phyloP scores from a whole-genome alignment of 2,797 vertebrate genomes.

The Diplodus sargus region DNA sequence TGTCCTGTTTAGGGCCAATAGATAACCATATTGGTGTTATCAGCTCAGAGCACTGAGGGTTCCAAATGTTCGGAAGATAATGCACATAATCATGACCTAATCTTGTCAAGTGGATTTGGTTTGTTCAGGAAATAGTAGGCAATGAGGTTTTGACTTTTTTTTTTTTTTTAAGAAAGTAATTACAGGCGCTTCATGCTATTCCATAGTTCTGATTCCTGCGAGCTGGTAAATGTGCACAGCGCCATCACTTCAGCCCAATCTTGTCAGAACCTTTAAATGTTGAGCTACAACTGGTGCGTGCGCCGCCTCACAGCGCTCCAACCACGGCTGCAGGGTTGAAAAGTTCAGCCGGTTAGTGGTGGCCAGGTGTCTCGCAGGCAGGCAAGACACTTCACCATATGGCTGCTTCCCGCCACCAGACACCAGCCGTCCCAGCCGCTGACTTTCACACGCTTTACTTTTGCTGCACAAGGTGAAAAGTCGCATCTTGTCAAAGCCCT shows the following conservation, averaged over 20 bases:
- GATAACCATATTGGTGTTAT: no score
- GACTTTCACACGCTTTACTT: slow-evolving; percentile 75
- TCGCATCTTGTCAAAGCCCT: slow-evolving; percentile 27
- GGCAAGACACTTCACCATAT: slow-evolving; percentile 74
- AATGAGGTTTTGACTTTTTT: background rate
- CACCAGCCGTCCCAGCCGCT: slow-evolving; percentile 62
- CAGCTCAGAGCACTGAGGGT: no score
- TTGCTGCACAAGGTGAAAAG: slow-evolving; percentile 54
- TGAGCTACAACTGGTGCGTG: background rate
- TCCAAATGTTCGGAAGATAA: slow-evolving; percentile 5
- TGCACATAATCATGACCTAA: background rate
- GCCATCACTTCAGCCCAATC: background rate
- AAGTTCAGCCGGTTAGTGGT: slow-evolving; percentile 72
- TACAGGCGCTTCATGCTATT: background rate
- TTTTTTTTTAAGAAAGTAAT: background rate
- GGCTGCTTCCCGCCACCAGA: slow-evolving; percentile 69
- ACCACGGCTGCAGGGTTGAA: slow-evolving; percentile 63
- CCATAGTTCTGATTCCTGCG: background rate
- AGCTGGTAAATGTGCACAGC: background rate
- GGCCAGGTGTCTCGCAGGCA: slow-evolving; percentile 77
- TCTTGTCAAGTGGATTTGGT: background rate
- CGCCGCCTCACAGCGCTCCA: slow-evolving; percentile 23
- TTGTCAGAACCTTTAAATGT: slow-evolving; percentile 4
- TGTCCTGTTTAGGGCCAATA: no score
- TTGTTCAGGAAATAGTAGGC: background rate